Evolutionary conservation across 2,797 vertebrate genomes (phyloP).

Genomic region (Myotis planiceps): DNA sequence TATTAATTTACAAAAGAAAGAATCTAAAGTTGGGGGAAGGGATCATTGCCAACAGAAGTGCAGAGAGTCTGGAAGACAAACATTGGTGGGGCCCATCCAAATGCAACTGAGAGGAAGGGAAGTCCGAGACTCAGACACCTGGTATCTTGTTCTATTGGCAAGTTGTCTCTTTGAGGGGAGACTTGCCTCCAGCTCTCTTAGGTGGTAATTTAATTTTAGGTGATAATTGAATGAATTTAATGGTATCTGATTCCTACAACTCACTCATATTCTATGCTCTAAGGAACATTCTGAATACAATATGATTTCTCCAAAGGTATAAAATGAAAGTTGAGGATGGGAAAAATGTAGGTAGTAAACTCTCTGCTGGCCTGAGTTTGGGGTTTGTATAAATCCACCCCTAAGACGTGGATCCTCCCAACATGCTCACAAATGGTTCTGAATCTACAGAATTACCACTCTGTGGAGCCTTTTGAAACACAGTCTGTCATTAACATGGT

Average conservation of each 20-base stretch:
- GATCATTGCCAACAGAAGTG: neutral
- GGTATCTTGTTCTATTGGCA: neutral
- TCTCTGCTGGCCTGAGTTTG: neutral
- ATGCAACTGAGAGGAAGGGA: neutral
- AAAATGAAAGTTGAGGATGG: neutral
- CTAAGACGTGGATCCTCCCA: neutral
- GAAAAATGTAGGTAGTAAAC: neutral
- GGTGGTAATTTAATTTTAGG: neutral
- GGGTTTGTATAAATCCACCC: neutral
- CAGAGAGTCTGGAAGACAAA: neutral
- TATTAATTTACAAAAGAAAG: conserved; percentile 9
- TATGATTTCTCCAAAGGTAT: neutral
- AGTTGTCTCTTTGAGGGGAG: neutral
- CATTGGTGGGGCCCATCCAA: neutral
- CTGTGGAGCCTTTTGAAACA: neutral
- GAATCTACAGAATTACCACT: neutral
- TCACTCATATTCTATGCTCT: neutral
- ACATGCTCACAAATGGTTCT: neutral
- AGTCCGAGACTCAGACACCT: neutral
- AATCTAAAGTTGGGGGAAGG: neutral
- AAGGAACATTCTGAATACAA: neutral
- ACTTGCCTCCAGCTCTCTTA: neutral
- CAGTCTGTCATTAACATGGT: neutral
- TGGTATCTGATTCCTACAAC: neutral
- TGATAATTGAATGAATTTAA: neutral